These are phyloP conservation scores for Ectropis grisescens DNA, from an alignment of 1,140 invertebrate species.

Conservation along the genomic window DNA sequence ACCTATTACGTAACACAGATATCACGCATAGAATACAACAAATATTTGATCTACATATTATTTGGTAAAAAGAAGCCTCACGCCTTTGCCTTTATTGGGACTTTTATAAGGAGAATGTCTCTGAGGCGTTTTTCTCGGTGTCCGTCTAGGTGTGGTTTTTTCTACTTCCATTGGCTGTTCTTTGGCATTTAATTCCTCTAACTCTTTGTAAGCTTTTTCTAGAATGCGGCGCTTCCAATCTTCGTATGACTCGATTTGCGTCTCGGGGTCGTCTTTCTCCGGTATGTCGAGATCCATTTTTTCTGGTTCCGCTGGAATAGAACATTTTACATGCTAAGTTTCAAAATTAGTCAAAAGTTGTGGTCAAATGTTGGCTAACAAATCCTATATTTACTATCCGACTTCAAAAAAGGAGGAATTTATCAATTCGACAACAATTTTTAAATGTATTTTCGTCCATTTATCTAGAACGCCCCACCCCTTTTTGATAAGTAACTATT, in stretches of 20 bases:
- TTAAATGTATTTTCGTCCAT: no score
- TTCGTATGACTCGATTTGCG: slow-evolving; percentile 35
- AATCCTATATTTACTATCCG: no score
- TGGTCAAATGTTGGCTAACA: no score
- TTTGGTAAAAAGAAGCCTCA: slow-evolving; percentile 35
- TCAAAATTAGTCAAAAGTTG: no score
- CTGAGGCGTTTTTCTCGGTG: slow-evolving; percentile 42
- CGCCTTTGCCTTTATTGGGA: slow-evolving; percentile 21
- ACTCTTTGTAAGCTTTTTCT: slow-evolving; percentile 34
- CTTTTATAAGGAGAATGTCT: slow-evolving; percentile 45
- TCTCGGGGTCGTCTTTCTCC: slow-evolving; percentile 21
- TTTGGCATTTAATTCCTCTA: slow-evolving; percentile 14
- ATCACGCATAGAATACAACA: no score
- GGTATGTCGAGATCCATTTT: slow-evolving; percentile 24
- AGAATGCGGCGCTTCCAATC: slow-evolving; percentile 45
- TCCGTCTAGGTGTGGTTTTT: slow-evolving; percentile 25
- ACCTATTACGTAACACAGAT: no score
- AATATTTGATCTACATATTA: neutral
- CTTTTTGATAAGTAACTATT: no score
- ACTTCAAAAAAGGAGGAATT: no score
- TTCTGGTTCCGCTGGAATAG: slow-evolving; percentile 19
- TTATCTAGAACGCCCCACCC: no score
- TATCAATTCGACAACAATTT: no score
- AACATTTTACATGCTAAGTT: no score
- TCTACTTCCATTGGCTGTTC: slow-evolving; percentile 6